These are phyloP conservation scores for Salvator merianae DNA, from an alignment of 2,113 vertebrate species.

Conservation along the genomic window DNA sequence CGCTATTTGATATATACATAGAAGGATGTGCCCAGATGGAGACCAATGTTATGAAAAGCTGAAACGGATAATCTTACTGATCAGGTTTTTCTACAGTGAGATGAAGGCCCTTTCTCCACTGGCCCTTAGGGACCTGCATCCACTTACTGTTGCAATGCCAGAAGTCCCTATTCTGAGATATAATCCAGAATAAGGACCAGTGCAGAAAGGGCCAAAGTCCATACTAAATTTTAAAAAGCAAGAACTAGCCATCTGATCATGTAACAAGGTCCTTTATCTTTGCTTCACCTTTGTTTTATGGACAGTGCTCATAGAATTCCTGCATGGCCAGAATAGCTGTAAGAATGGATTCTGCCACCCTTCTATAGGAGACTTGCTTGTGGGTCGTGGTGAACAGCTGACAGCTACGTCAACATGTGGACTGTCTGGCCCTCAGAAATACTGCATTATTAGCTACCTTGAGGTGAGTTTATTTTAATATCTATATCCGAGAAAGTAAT, in stretches of 20 bases:
- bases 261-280: background rate
- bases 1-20: background rate
- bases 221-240: too few relatives aligned
- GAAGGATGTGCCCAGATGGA: too few relatives aligned
- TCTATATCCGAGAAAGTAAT: background rate
- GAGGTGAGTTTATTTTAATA: slow-evolving; percentile 76
- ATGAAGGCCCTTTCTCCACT: too few relatives aligned
- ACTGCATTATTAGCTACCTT: slow-evolving; percentile 89
- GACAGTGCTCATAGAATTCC: slow-evolving; percentile 72
- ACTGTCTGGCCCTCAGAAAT: slow-evolving; percentile 77
- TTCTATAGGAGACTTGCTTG: slow-evolving; percentile 79
- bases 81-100: too few relatives aligned
- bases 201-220: too few relatives aligned
- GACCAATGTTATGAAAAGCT: too few relatives aligned
- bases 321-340: slow-evolving; percentile 70
- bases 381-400: slow-evolving; percentile 79
- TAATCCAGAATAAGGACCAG: too few relatives aligned
- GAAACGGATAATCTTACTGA: too few relatives aligned
- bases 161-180: too few relatives aligned
- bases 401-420: slow-evolving; percentile 85
- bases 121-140: too few relatives aligned
- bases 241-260: background rate
- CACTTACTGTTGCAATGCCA: too few relatives aligned
- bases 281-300: slow-evolving; percentile 33
- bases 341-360: slow-evolving; percentile 74